phyloP scores from a whole-genome alignment of 1,140 invertebrate species.

The Formica selysi region DNA sequence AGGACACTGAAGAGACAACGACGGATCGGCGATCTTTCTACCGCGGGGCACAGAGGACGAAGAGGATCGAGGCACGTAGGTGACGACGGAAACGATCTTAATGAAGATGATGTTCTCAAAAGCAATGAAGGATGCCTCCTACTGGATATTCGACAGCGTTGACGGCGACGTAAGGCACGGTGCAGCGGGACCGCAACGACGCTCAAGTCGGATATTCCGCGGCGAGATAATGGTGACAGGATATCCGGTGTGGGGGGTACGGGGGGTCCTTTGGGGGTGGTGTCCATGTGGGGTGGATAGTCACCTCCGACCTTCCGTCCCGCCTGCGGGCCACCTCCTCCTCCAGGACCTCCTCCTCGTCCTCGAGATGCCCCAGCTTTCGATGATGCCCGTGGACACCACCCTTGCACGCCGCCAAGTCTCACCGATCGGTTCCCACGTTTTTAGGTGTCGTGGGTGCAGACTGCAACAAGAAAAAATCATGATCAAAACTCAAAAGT shows the following conservation, averaged over 20 bases:
- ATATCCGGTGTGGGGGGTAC: conserved; percentile 80
- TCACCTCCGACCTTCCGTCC: conserved; percentile 80
- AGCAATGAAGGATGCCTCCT: conserved; percentile 41
- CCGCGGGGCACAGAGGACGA: conserved; percentile 26
- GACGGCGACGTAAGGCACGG: conserved; percentile 43
- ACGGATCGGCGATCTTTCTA: conserved; percentile 27
- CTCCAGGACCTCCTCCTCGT: conserved; percentile 79
- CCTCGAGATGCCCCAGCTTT: conserved; percentile 75
- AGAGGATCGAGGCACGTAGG: conserved; percentile 68
- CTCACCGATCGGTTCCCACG: conserved; percentile 71
- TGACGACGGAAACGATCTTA: conserved; percentile 48
- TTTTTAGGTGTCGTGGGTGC: conserved; percentile 62
- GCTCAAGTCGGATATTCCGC: conserved; percentile 81
- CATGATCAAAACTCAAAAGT: not conserved
- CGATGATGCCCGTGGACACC: conserved; percentile 75
- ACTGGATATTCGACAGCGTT: conserved; percentile 60
- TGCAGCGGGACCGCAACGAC: conserved; percentile 42
- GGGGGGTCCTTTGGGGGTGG: conserved; percentile 79
- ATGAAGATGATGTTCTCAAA: conserved; percentile 38
- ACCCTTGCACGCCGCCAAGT: conserved; percentile 61
- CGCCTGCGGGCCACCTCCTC: conserved; percentile 69
- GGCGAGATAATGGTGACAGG: conserved; percentile 79
- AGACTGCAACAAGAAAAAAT: conserved; percentile 69
- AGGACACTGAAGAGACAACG: not conserved
- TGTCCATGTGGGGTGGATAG: conserved; percentile 83